A percentile compares a stretch with the other conserved stretches of the same genome.
Conservation (phyloP, 2,113 vertebrate genomes). For the Malaclemys terrapin region DNA sequence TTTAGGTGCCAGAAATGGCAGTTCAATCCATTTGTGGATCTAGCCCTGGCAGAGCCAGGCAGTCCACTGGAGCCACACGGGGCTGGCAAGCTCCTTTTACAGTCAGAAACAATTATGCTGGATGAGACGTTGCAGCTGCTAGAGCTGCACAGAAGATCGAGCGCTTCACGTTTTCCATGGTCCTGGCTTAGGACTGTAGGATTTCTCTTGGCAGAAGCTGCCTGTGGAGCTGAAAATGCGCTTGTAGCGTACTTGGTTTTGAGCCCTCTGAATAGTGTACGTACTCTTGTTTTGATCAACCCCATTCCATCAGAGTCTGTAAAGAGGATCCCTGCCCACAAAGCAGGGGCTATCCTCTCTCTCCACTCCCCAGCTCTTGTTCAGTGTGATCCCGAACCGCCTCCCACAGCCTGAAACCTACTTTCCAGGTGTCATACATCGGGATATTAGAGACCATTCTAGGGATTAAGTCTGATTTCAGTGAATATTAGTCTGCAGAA, state of each 20-base stretch:
- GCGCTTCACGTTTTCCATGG: not conserved
- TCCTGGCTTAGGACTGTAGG: not conserved
- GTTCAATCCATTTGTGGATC: not conserved
- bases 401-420: not conserved
- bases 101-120: not conserved
- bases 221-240: not conserved
- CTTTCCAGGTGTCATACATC: not conserved
- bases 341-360: not conserved
- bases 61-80: not conserved
- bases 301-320: not conserved
- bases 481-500: not conserved
- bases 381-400: not conserved
- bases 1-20: not conserved
- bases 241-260: not conserved
- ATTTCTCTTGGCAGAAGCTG: not conserved
- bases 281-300: not conserved
- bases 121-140: not conserved
- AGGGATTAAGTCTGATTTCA: not conserved
- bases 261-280: not conserved
- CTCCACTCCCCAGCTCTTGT: not conserved
- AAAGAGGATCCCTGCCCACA: not conserved
- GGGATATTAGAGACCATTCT: fast-evolving
- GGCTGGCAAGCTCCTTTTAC: not conserved
- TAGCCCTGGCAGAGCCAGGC: not conserved
- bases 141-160: not conserved